These are phyloP conservation scores for Lepus timidus DNA, from an alignment of 2,113 vertebrate genomes.

Conservation along the genomic window DNA sequence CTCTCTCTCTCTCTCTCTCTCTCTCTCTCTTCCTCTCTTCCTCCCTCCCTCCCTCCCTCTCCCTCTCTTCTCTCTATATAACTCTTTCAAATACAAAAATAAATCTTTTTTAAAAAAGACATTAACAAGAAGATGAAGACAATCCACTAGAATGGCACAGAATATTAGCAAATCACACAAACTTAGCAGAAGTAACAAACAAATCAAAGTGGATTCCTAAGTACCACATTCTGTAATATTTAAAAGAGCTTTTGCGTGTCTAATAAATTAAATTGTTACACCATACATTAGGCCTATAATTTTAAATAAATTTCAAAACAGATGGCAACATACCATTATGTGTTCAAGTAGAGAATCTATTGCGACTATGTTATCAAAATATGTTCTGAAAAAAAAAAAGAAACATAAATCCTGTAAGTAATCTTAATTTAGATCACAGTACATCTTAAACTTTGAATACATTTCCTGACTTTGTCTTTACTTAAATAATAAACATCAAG, in stretches of 20 bases:
- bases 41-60: too few relatives aligned
- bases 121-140: background rate
- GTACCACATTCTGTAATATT: background rate
- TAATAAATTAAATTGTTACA: fast-evolving
- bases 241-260: fast-evolving
- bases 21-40: too few relatives aligned
- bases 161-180: background rate
- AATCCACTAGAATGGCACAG: background rate
- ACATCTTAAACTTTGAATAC: background rate
- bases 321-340: conserved; percentile 95
- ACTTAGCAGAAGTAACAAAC: background rate
- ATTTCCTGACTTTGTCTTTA: background rate
- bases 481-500: background rate
- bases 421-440: background rate
- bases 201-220: background rate
- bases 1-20: too few relatives aligned
- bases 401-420: conserved; percentile 77
- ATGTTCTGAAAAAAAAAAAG: conserved; percentile 92
- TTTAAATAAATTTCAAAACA: background rate
- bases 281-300: background rate
- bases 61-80: background rate
- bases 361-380: conserved; percentile 99
- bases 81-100: too few relatives aligned
- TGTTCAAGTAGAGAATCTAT: conserved; percentile 99
- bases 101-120: background rate